These are phyloP conservation scores for Clytia hemisphaerica DNA, from an alignment of 30 jellyfish, hydroid and myxozoan genomes.

Conservation along the genomic window DNA sequence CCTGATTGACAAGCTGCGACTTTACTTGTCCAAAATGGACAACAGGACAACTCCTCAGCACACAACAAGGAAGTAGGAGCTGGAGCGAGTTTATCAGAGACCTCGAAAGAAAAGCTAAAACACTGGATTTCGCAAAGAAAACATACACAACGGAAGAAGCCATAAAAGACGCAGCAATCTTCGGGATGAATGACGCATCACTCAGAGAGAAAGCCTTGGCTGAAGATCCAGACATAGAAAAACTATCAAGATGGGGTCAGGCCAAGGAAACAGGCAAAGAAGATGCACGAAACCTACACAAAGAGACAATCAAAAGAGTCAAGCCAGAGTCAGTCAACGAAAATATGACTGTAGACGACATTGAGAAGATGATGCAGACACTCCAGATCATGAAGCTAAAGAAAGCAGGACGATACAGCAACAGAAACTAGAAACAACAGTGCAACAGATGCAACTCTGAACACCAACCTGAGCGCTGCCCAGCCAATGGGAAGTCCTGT, in stretches of 20 bases:
- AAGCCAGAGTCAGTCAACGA: background rate
- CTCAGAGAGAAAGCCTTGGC: constrained; percentile 14
- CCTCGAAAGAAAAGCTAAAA: no score
- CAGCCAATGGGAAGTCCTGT: constrained; percentile 3
- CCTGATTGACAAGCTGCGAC: no score
- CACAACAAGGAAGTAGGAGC: no score
- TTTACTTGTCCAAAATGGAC: no score
- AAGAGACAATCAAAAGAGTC: constrained; percentile 2
- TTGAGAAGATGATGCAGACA: constrained; percentile 12
- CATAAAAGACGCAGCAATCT: constrained; percentile 20
- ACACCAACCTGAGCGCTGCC: constrained; percentile 3
- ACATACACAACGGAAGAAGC: constrained; percentile 25
- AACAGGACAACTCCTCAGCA: no score
- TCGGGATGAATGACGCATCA: background rate
- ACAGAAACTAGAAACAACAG: constrained; percentile 7
- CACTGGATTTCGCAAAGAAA: background rate
- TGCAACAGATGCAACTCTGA: constrained; percentile 20
- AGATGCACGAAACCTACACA: constrained; percentile 20
- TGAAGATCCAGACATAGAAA: constrained; percentile 19
- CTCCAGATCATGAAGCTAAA: constrained; percentile 9
- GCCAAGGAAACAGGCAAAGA: constrained; percentile 15
- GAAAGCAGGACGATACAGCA: constrained; percentile 27
- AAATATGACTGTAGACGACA: background rate
- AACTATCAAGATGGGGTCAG: constrained; percentile 24
- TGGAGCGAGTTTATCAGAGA: no score